Base-by-base conservation (phyloP, 2,888 invertebrate species). In the Gryllus longicercus region DNA sequence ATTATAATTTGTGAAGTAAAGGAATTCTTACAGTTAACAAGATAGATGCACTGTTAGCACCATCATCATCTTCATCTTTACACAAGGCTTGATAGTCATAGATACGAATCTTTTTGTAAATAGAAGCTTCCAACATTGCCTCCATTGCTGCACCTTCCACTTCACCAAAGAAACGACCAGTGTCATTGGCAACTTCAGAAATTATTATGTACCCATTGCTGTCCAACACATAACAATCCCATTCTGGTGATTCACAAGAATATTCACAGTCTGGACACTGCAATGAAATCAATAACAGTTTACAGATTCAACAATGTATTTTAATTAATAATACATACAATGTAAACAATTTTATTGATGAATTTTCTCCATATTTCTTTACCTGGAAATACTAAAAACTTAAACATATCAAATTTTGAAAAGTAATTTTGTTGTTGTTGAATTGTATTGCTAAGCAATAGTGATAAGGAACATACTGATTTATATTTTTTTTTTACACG, bases 21-120 rank as follows among this genome's bases (percentile, higher is more conserved):
- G 11, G 14, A n/a, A 63, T 63, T 18, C 79, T 76, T 77, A 81
- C 81, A n/a, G 81, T 79, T 4, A 79, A 83, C 63, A 23, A 86
- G 79, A 21, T n/a, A 16, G 63, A 63, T 12, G 63, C 63, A 63
- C 16, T 63, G 63, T n/a, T 63, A 63, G 16, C 63, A 14, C n/a
- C 63, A 63, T n/a, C 63, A 63, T 63, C 63, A 14, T 63, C 86
- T 2, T 87, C 86, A 79, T 93, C 91, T 84, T 95, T 94, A 85
- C 96, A 96, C 51, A 95, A 88, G 1, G 93, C 95, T 86, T 97
- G 96, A 85, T 95, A 96, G 86, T 97, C 96, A 84, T 93, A 96
- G 78, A 96, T 91, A 51, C 92, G 91, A 0, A 96, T 91, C 82
- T 91, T 91, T 81, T 93, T 91, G 86, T 92, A 97, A 82, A 96